phyloP scores from a whole-genome alignment of 2,113 vertebrate species.

The Onychorhynchus coronatus region DNA sequence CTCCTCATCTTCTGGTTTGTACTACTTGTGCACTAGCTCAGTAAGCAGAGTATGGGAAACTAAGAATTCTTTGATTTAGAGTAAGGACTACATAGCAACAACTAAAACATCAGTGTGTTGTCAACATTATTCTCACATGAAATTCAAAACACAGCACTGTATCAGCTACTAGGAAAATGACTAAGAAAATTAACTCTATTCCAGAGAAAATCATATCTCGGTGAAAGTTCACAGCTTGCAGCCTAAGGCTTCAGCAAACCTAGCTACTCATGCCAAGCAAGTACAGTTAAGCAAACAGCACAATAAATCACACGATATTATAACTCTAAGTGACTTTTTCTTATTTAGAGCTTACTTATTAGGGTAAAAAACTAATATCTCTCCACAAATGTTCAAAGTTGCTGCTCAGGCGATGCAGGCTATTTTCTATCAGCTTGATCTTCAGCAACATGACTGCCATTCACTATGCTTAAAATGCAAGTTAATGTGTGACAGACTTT shows the following conservation, averaged over 20 bases:
- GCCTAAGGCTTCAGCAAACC: neutral
- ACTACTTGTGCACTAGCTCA: neutral
- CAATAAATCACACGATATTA: neutral
- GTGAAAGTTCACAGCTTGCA: neutral
- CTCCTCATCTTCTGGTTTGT: neutral
- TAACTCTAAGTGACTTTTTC: neutral
- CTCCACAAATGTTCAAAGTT: neutral
- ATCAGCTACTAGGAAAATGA: neutral
- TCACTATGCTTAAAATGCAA: neutral
- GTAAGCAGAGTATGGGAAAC: neutral
- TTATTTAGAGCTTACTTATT: neutral
- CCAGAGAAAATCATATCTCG: neutral
- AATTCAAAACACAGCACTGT: neutral
- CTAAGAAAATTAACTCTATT: neutral
- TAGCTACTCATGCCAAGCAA: neutral
- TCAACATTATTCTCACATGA: neutral
- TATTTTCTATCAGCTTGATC: neutral
- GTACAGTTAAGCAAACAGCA: neutral
- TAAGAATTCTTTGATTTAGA: neutral
- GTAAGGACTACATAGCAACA: neutral
- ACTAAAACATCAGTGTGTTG: neutral
- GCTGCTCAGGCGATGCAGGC: neutral
- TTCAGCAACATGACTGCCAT: neutral
- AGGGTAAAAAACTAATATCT: neutral
- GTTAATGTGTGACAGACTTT: neutral